Percentiles rank a stretch among this genome's conserved stretches.
Conservation (phyloP, 2,797 vertebrate species). For the Chelidonichthys spinosus region DNA sequence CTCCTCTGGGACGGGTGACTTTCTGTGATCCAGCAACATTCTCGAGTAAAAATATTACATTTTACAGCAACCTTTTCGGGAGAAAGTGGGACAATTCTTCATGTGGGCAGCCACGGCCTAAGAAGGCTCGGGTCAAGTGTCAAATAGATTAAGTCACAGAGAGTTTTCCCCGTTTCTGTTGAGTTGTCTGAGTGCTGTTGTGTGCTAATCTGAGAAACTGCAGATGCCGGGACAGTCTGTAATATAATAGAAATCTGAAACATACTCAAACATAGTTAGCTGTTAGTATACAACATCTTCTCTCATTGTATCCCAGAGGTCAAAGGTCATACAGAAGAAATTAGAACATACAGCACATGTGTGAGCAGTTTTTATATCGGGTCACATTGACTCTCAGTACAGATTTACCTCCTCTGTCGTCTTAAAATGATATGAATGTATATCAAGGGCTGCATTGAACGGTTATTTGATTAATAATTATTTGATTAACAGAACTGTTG, state of each 20-base stretch:
- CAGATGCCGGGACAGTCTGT: neutral
- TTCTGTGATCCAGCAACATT: conserved; percentile 30
- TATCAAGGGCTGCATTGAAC: neutral
- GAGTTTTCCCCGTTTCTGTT: no score
- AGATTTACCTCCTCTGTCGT: neutral
- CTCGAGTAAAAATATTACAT: conserved; percentile 12
- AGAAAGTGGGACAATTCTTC: conserved; percentile 9
- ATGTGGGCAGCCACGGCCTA: neutral
- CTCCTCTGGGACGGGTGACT: conserved; percentile 35
- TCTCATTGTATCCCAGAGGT: conserved; percentile 9
- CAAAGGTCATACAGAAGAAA: conserved; percentile 16
- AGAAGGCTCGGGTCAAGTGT: neutral
- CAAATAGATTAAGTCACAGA: no score
- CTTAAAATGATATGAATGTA: neutral
- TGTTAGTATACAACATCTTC: neutral
- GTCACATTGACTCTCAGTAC: conserved; percentile 84
- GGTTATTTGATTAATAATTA: neutral
- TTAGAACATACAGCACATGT: conserved; percentile 9
- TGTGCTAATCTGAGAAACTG: conserved; percentile 16
- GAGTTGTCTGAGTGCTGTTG: neutral
- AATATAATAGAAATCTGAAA: neutral
- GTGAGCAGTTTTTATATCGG: conserved; percentile 54
- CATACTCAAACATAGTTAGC: conserved; percentile 3
- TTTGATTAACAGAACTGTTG: neutral
- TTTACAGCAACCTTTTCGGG: conserved; percentile 29